These are phyloP conservation scores for Drosophila eugracilis DNA, from an alignment of 1,140 invertebrate genomes.

Conservation along the genomic window DNA sequence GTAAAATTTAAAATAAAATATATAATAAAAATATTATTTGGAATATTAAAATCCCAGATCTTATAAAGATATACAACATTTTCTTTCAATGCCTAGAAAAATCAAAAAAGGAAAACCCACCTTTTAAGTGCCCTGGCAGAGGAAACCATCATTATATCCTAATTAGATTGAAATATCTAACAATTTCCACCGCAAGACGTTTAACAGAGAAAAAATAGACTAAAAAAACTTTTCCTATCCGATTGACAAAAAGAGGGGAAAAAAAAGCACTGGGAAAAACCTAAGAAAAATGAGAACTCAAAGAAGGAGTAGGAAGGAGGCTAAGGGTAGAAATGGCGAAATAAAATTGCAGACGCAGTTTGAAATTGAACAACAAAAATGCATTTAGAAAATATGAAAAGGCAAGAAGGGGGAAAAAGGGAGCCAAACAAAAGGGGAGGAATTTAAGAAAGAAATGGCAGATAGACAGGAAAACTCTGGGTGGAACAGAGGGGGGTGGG, in stretches of 20 bases:
- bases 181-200: constrained; percentile 68
- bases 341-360: constrained; percentile 82
- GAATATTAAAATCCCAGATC: too few relatives aligned
- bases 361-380: constrained; percentile 82
- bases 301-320: background rate
- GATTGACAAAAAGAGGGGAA: constrained; percentile 44
- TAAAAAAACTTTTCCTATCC: constrained; percentile 66
- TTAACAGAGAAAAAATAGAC: constrained; percentile 38
- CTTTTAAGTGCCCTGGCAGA: background rate
- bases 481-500: constrained; percentile 43
- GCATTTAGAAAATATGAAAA: constrained; percentile 78
- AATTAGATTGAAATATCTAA: constrained; percentile 79
- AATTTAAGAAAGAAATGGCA: constrained; percentile 30
- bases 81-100: background rate
- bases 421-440: constrained; percentile 10
- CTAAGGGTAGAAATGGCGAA: constrained; percentile 35
- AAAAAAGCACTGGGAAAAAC: constrained; percentile 21
- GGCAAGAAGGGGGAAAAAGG: constrained; percentile 22
- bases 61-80: background rate
- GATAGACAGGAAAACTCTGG: constrained; percentile 56
- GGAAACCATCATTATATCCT: constrained; percentile 74
- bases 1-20: too few relatives aligned
- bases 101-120: background rate
- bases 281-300: constrained; percentile 29
- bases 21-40: too few relatives aligned